Evolutionary conservation across 2,797 vertebrate species (phyloP), one percentile per base, ranked within the genome.

Genomic region (Fratercula arctica): DNA sequence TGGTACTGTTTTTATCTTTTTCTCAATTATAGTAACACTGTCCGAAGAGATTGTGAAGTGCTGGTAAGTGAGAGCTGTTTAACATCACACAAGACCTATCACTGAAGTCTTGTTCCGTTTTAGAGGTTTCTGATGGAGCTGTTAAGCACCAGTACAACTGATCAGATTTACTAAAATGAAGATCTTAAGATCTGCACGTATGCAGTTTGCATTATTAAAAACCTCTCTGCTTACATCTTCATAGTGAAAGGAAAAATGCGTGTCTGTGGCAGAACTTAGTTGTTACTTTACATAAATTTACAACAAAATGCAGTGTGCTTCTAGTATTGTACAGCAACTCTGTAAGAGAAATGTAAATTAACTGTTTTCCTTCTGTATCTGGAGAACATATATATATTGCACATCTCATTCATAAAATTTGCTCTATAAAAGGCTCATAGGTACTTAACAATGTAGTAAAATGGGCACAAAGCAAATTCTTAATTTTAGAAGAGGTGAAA

Each of bases 121-220:
- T 74, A 51, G 54, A 87, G 64, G 23, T 69, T 91, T 75, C 70
- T 75, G 31, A 54, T 63, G 77, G 72, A 69, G 76, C 60, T 87
- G 53, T 74, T 83, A 64, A 80, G 81, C 50, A 63, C 7, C 25
- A 82, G 45, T 50, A 78, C 87, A 93, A 33, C 41, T 85, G 53
- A 90, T 83, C 68, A 92, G 37, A 79, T 69, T 60, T 60, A 64
- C 37, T 51, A 61, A 87, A 96, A 63, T 0, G 0, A 67, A 79
- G 56, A 80, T 95, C 61, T 91, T 57, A 70, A 89, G 64, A 79
- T 85, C 66, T 90, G 67, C 60, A 67, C 8, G 5, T 56, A 56
- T 0, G 1, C 78, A 43, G 81, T 73, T 89, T 91, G 85, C 83
- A 91, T 95, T 95, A 97, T 89, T 97, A 86, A 90, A 90, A 93